phyloP scores from a whole-genome alignment of 2,888 invertebrate species.

The Onchidella celtica region DNA sequence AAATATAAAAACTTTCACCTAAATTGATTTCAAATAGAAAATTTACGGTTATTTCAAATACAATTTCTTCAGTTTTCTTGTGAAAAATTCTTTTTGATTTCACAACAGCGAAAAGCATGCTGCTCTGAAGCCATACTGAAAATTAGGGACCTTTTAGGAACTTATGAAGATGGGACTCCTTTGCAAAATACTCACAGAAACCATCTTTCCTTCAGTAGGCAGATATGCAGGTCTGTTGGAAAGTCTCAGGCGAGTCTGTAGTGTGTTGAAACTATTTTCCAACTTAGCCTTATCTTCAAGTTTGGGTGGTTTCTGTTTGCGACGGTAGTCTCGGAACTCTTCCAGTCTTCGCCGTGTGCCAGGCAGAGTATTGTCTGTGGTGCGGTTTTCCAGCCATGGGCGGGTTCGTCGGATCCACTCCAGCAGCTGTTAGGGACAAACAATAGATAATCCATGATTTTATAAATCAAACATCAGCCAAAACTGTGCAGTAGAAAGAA shows the following conservation, averaged over 20 bases:
- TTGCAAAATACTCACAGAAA: slow-evolving; percentile 88
- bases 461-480: too few species aligned
- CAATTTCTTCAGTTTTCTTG: too few species aligned
- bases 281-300: slow-evolving; percentile 99
- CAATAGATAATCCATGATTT: too few species aligned
- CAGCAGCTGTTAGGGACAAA: slow-evolving; percentile 86
- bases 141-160: too few species aligned
- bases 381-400: slow-evolving; percentile 84
- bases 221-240: slow-evolving; percentile 99
- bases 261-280: slow-evolving; percentile 99
- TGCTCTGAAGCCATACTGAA: too few species aligned
- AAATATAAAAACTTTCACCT: background rate
- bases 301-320: slow-evolving; percentile 99
- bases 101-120: too few species aligned
- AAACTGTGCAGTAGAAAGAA: too few species aligned
- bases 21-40: too few species aligned
- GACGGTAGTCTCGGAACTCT: slow-evolving; percentile 98
- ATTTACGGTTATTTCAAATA: too few species aligned
- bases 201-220: slow-evolving; percentile 99
- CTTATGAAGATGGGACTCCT: too few species aligned
- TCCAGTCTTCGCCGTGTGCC: slow-evolving; percentile 98
- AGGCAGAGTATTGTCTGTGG: slow-evolving; percentile 97
- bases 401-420: slow-evolving; percentile 99
- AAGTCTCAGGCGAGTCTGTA: slow-evolving; percentile 98
- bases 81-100: too few species aligned